Percentiles rank a stretch among this genome's conserved stretches.
Evolutionary conservation across 2,888 invertebrate species (phyloP).

Genomic region (Argyresthia goedartella): DNA sequence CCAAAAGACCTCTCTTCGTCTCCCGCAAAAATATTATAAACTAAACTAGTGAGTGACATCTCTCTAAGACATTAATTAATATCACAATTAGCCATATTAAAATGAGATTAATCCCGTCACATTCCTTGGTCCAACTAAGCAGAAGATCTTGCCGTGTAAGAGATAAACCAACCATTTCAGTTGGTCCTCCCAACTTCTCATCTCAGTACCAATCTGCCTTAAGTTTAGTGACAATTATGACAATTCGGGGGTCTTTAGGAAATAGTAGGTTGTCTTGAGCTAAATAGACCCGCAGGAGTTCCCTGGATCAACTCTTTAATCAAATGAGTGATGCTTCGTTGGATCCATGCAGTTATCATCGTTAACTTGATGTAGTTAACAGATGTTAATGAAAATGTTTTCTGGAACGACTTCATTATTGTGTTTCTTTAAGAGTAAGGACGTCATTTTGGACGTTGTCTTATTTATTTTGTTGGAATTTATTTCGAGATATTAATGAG

Average conservation of each 20-base stretch:
- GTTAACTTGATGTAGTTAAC: constrained; percentile 21
- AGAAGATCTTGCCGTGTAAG: not conserved
- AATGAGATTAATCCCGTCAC: constrained; percentile 1
- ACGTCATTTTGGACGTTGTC: constrained; percentile 3
- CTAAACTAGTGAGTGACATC: too few species aligned
- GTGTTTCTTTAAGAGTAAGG: too few species aligned
- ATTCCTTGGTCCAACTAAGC: not conserved
- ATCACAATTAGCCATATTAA: constrained; percentile 1
- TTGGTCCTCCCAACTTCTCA: not conserved
- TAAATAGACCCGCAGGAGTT: constrained; percentile 41
- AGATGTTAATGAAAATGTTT: too few species aligned
- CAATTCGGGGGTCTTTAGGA: too few species aligned
- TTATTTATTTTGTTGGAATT: too few species aligned
- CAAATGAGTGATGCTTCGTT: constrained; percentile 66
- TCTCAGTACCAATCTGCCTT: too few species aligned
- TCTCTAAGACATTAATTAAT: not conserved
- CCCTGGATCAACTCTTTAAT: constrained; percentile 35
- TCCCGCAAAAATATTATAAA: too few species aligned
- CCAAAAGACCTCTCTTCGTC: too few species aligned
- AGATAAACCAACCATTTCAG: not conserved
- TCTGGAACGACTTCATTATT: too few species aligned
- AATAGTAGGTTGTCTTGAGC: not conserved
- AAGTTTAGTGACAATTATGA: too few species aligned
- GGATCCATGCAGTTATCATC: constrained; percentile 45
- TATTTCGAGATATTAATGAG: too few species aligned